Base-by-base conservation (phyloP, 2,888 invertebrate species). In the Sesamia inferens region DNA sequence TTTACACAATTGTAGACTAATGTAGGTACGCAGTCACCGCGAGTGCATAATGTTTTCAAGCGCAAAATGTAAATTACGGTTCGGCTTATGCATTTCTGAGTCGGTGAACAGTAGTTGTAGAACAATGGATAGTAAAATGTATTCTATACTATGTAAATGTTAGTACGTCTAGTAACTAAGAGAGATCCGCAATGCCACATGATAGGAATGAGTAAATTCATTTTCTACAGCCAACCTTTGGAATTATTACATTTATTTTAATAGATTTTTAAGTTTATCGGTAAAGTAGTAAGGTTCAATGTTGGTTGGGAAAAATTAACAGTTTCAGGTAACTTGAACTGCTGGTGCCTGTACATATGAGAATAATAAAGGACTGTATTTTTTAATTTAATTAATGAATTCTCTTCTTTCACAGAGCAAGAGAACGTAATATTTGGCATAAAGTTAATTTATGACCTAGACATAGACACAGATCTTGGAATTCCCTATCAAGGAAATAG, bases 81-180 rank as follows among this genome's bases (percentile, higher is more conserved):
- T 68, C 63, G 14, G 62, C 68, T 83, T 82, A 83, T 81, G 74
- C 80, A 76, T 78, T 80, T 82, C 82, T 82, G 70, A 76, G 79
- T 75, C 68, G 68, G 75, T 59, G 74, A 76, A 79, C 84, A 79
- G 82, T 74, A 83, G 80, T 79, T 75, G 73, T 70, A 68, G 76
- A 85, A 86, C 87, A 86, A 86, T 87, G 75, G 81, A 65, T 78
- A 84, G 73, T 86, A 86, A 86, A 87, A 86, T 74, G 66, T 83
- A 68, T 80, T 78, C 67, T 83, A 67, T 81, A 77, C 58, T 84
- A 54, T 54, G 5, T n/a, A n/a, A n/a, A 67, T 69, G 67, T 66
- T 74, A 69, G 68, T 22, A 57, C 44, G 68, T 59, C 51, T 78
- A 74, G 55, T 61, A 66, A 70, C 44, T 65, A 47, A 51, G 55